Evolutionary conservation across 2,113 vertebrate species (phyloP), one percentile per base, ranked within the genome.

Genomic region (Lethenteron reissneri): DNA sequence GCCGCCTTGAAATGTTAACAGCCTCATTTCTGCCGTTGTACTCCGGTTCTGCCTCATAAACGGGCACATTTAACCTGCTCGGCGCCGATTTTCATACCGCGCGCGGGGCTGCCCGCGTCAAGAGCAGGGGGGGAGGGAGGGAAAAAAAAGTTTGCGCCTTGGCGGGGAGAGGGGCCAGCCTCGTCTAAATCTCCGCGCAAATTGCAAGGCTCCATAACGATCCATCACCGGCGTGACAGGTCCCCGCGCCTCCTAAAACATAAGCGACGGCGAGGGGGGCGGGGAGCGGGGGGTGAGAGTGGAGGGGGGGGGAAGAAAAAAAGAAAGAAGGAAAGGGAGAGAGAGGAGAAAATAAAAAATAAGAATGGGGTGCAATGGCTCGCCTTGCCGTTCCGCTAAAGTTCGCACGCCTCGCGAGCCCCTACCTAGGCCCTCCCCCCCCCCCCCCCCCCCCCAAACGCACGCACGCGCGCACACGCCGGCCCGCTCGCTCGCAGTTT

Each of bases 1-100:
- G 64, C 64, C 64, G 64, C n/a, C 64, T 68, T 68, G 64, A 68
- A 68, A 68, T 68, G 64, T 68, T 68, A 68, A 68, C 64, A 68
- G 64, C 64, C 64, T 68, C 64, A 68, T 68, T 68, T n/a, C 64
- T 68, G 64, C n/a, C 64, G 25, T 10, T 68, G 64, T 68, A 17
- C 64, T 25, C 64, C n/a, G 64, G 64, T 68, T 68, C 64, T 68
- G 64, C 64, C 64, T 68, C 64, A 68, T 68, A 68, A 68, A 68
- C 64, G 64, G 25, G 64, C 64, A 68, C 64, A 68, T n/a, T 68
- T 68, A 68, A 68, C 64, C 64, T 68, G 64, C n/a, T 68, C 64
- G 25, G 64, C 64, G 64, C 64, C n/a, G 64, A 68, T 25, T 68
- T 68, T 68, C 64, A n/a, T 25, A 68, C 25, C 25, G 25, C 64